Evolutionary conservation across 2,113 vertebrate genomes (phyloP).

Genomic region (Lepidothrix coronata): DNA sequence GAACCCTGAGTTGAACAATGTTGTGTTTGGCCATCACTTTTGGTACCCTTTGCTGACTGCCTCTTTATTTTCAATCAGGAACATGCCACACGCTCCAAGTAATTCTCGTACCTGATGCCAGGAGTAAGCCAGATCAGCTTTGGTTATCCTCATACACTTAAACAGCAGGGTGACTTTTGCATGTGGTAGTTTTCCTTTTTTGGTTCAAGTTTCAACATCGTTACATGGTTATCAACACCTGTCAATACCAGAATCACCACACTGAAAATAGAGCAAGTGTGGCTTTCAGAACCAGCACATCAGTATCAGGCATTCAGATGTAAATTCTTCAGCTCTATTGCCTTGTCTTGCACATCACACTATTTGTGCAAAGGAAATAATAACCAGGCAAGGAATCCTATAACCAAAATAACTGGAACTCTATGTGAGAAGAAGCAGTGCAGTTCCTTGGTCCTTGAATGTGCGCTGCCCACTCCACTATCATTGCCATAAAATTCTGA

Average conservation of each 20-base stretch:
- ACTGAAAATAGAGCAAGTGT: not conserved
- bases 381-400: not conserved
- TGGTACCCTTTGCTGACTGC: not conserved
- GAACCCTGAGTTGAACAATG: fast-evolving
- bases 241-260: not conserved
- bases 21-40: not conserved
- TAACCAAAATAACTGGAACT: constrained; percentile 19
- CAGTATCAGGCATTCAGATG: not conserved
- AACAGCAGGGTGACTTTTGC: not conserved
- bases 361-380: not conserved
- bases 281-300: not conserved
- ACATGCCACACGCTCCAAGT: not conserved
- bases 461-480: not conserved
- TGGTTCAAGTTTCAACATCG: not conserved
- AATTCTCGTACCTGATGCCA: not conserved
- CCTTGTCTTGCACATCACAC: not conserved
- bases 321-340: not conserved
- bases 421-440: not conserved
- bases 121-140: not conserved
- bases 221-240: not conserved
- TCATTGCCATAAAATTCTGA: constrained; percentile 10
- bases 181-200: not conserved
- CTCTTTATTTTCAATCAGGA: not conserved
- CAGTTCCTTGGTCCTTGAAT: not conserved
- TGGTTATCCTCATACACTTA: not conserved